Evolutionary conservation across 2,113 vertebrate species (phyloP), one percentile per base, ranked within the genome.

Genomic region (Cheirogaleus medius): DNA sequence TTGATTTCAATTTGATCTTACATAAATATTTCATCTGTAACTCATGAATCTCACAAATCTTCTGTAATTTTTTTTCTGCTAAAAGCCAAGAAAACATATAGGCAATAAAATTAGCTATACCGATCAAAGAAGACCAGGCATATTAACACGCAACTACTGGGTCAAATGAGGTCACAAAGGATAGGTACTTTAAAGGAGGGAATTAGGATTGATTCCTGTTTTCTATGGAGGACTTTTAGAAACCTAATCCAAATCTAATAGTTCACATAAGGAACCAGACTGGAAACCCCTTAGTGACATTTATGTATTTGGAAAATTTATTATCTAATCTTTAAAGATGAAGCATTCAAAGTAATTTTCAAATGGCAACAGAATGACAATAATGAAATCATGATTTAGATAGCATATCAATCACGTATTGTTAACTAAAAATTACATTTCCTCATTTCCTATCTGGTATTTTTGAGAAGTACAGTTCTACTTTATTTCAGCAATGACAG

Each of bases 261-360:
- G 58, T 6, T 82, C 5, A 60, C 20, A 47, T 21, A 52, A 66
- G 25, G 29, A 69, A 44, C 29, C 5, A 73, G 42, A 76, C 7
- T 66, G 18, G 34, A 37, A 71, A 84, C 21, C 77, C 6, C 12
- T 73, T 47, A 74, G 3, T 90, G 64, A 29, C 6, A 27, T 58
- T 49, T 69, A 81, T 25, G 8, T 74, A 81, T 69, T 74, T 39
- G 27, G 23, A 91, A 95, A 85, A 87, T 32, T 74, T 78, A 80
- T 42, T 71, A 81, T 64, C 60, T 49, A 49, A 54, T 87, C 56
- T 95, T 96, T 91, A 60, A 87, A 71, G 71, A 94, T 80, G 49
- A 87, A 91, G 32, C 47, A 95, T 86, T 95, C 52, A 66, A 85
- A 90, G 90, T 92, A 85, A 94, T 73, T 69, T 80, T 73, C 44